These are phyloP conservation scores for Halocynthia roretzi DNA, from an alignment of 23 tunicate species.

Conservation along the genomic window DNA sequence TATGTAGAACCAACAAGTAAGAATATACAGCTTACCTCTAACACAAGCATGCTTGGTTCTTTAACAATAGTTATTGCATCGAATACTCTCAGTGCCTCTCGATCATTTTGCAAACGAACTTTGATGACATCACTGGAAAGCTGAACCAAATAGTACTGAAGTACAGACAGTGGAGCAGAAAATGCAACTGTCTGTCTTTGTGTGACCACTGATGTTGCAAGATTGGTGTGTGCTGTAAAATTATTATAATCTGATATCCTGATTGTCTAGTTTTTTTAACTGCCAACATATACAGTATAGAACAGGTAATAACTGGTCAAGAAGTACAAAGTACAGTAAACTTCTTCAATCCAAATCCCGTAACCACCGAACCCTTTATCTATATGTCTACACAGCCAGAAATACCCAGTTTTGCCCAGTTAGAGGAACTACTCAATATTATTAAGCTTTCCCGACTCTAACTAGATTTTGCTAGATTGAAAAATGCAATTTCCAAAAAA, in stretches of 20 bases:
- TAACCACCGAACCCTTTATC: too few species aligned
- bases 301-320: neutral
- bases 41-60: conserved; percentile 63
- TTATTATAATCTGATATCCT: neutral
- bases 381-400: too few species aligned
- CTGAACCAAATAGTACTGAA: conserved; percentile 86
- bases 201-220: conserved; percentile 59
- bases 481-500: too few species aligned
- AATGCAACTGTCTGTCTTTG: conserved; percentile 84
- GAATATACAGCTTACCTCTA: conserved; percentile 40
- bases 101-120: conserved; percentile 29
- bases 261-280: too few species aligned
- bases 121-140: conserved; percentile 71
- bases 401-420: too few species aligned
- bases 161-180: conserved; percentile 71
- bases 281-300: too few species aligned
- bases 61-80: conserved; percentile 76
- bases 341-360: too few species aligned
- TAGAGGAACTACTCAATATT: too few species aligned
- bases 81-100: conserved; percentile 61
- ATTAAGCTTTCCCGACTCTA: too few species aligned
- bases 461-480: too few species aligned
- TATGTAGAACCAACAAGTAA: too few species aligned
- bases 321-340: too few species aligned
- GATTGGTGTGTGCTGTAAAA: conserved; percentile 69